Base-by-base conservation (phyloP, 2,888 invertebrate genomes). In the Drosophila melanosoma region DNA sequence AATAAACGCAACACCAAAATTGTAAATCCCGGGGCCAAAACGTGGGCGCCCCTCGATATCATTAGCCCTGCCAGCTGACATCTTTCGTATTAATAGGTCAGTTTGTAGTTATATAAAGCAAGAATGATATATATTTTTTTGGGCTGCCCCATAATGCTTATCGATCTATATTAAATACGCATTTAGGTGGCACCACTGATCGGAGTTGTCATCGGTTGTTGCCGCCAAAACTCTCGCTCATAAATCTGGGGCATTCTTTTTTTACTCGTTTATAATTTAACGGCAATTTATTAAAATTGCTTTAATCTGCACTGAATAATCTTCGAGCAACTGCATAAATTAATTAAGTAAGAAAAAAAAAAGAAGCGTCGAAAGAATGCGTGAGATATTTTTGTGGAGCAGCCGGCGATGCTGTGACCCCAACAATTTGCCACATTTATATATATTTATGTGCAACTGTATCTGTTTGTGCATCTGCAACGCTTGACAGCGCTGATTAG, bases 251-350 rank as follows among this genome's bases (percentile, higher is more conserved):
- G 12, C 8, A 12, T 26, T 54, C 42, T 54, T 26, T 17, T 38
- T 29, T 58, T 48, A 61, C 68, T 69, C 76, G 65, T 71, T 64
- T 73, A 72, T 79, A 86, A 82, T 76, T 86, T 87, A 79, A 65
- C 71, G 76, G 76, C 87, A 88, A 88, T 87, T 87, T 88, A 87
- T 87, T 84, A 87, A 87, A 83, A 29, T 29, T 75, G 83, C 83
- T 74, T 81, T 87, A 85, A 89, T 87, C 87, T 87, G 89, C 78
- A 74, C 66, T 76, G 81, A 76, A 81, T 78, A 15, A 76, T 87
- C 84, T 83, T 81, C 53, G 53, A 75, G 70, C 69, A 80, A 80
- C 85, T 89, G 87, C 81, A 87, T 87, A 89, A 87, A 89, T 89
- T 89, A 87, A 89, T 89, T 86, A 64, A 64, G 75, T 74, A 6